Evolutionary conservation across 2,113 vertebrate species (phyloP).

Genomic region (Marmota monax): DNA sequence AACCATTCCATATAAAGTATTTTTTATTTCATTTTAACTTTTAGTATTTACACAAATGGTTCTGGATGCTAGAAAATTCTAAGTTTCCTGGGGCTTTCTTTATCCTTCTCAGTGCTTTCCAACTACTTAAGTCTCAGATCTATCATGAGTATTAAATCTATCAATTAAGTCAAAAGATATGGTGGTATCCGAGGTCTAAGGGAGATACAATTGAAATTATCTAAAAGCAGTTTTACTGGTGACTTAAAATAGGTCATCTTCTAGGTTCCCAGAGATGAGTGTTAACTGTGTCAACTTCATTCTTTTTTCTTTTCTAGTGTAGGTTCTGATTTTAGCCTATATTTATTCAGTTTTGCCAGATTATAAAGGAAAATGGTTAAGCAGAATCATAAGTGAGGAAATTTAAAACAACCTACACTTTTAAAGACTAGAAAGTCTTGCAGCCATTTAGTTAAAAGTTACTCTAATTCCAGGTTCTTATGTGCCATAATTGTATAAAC

Average conservation of each 20-base stretch:
- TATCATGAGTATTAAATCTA: background rate
- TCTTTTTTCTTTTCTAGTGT: background rate
- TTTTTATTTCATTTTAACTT: conserved; percentile 34
- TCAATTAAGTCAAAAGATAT: conserved; percentile 40
- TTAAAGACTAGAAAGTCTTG: background rate
- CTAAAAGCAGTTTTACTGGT: conserved; percentile 36
- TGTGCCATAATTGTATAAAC: conserved; percentile 4
- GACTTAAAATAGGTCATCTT: conserved; percentile 22
- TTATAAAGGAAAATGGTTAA: conserved; percentile 2
- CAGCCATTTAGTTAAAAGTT: conserved; percentile 25
- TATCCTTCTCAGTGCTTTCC: background rate
- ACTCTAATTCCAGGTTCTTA: background rate
- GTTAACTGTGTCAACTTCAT: background rate
- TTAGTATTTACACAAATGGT: conserved; percentile 20
- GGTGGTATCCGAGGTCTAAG: background rate
- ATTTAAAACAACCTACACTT: conserved; percentile 54
- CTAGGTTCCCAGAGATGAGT: conserved; percentile 42
- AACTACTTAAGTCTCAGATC: background rate
- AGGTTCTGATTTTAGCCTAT: background rate
- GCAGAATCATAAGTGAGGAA: conserved; percentile 14
- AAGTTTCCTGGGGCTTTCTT: conserved; percentile 11
- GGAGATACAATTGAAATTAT: conserved; percentile 38
- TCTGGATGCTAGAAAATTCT: background rate
- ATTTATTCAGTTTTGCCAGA: conserved; percentile 11
- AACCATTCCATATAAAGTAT: background rate